phyloP scores from a whole-genome alignment of 2,113 vertebrate genomes.

The Oenanthe oenanthe region DNA sequence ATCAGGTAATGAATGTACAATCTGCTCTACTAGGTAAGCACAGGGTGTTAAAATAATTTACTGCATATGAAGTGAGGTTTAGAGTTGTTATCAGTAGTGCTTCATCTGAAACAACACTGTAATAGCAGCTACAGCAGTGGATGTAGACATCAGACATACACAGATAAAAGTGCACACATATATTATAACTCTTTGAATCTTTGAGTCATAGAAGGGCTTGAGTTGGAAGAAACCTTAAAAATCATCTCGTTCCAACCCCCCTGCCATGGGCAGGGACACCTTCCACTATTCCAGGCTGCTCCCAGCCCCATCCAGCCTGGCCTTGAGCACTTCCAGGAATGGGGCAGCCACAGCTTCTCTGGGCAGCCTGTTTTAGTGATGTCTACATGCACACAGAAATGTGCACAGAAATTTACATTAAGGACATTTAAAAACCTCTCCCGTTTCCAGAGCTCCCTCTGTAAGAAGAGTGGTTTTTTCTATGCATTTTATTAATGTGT shows the following conservation, averaged over 20 bases:
- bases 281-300: neutral
- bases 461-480: slow-evolving; percentile 50
- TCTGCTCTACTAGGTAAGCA: neutral
- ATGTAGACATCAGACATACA: neutral
- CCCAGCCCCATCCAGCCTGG: neutral
- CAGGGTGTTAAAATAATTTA: slow-evolving; percentile 23
- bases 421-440: neutral
- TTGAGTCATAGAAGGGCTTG: neutral
- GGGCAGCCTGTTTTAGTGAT: neutral
- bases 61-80: neutral
- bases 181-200: neutral
- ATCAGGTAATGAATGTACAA: slow-evolving; percentile 1
- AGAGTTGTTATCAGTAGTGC: neutral
- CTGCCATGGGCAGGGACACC: neutral
- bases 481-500: slow-evolving; percentile 72
- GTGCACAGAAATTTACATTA: neutral
- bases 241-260: neutral
- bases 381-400: neutral
- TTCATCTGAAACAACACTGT: slow-evolving; percentile 36
- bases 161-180: neutral
- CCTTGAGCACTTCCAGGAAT: neutral
- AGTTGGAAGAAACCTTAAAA: neutral
- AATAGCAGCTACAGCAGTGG: neutral
- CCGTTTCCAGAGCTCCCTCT: slow-evolving; percentile 28
- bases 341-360: neutral